Conservation (phyloP, 2,888 invertebrate species). For the Coenonympha arcania region DNA sequence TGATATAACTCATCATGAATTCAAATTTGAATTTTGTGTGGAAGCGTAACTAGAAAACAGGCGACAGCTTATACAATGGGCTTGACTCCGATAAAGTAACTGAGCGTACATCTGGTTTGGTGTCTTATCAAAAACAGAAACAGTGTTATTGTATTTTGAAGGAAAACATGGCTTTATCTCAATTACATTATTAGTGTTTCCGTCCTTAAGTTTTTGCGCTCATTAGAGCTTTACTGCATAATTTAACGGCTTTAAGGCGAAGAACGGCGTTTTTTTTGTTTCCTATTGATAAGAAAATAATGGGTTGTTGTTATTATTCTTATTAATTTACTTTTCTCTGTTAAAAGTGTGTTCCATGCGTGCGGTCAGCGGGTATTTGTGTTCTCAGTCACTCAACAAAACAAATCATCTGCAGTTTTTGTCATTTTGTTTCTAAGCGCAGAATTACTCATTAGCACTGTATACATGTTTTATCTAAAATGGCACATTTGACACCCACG, state of each 20-base stretch:
- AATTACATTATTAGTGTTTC: slow-evolving; percentile 51
- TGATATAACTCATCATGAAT: not conserved
- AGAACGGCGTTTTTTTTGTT: slow-evolving; percentile 31
- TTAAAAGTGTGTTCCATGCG: slow-evolving; percentile 15
- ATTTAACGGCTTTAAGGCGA: slow-evolving; percentile 36
- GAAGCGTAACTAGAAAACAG: too few relatives aligned
- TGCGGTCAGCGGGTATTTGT: slow-evolving; percentile 15
- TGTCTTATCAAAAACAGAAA: slow-evolving; percentile 59
- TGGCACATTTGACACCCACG: slow-evolving; percentile 1
- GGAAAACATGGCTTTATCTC: slow-evolving; percentile 61
- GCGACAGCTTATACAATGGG: slow-evolving; percentile 30
- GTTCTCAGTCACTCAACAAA: not conserved
- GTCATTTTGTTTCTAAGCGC: not conserved
- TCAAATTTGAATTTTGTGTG: not conserved
- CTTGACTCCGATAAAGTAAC: slow-evolving; percentile 31
- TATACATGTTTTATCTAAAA: not conserved
- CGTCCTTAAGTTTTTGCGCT: slow-evolving; percentile 52
- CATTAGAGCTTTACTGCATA: slow-evolving; percentile 37
- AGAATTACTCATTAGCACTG: not conserved
- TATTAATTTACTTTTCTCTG: too few relatives aligned
- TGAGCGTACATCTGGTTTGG: slow-evolving; percentile 56
- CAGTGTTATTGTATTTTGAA: slow-evolving; percentile 57
- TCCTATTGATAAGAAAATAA: slow-evolving; percentile 36
- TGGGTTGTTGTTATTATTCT: slow-evolving; percentile 4
- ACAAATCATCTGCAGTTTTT: not conserved